These are phyloP conservation scores for Macrotus californicus DNA, from an alignment of 2,113 vertebrate species.

Conservation along the genomic window DNA sequence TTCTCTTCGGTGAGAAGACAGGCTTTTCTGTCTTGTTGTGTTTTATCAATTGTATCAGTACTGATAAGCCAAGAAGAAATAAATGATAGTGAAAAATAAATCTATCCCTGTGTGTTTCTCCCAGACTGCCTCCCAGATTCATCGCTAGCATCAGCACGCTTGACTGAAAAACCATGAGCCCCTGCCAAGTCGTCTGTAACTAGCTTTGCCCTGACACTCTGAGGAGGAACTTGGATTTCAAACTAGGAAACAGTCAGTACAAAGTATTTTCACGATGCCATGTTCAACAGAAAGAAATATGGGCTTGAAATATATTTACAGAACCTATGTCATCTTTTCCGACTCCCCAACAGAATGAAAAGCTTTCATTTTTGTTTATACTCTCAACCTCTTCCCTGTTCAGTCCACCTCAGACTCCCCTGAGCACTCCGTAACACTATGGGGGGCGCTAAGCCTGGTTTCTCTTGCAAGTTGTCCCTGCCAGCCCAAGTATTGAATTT, in stretches of 20 bases:
- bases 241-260: background rate
- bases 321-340: background rate
- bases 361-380: background rate
- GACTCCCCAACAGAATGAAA: background rate
- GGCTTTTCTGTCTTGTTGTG: constrained; percentile 1
- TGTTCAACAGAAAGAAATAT: background rate
- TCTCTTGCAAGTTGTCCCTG: background rate
- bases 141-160: constrained; percentile 37
- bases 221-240: background rate
- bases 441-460: background rate
- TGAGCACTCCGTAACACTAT: background rate
- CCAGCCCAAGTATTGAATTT: background rate
- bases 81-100: constrained; percentile 33
- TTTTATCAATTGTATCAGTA: constrained; percentile 43
- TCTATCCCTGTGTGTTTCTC: background rate
- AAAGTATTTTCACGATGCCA: background rate
- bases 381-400: background rate
- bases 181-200: constrained; percentile 13
- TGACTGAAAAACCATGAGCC: background rate
- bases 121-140: constrained; percentile 21
- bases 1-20: constrained; percentile 24
- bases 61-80: constrained; percentile 38
- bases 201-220: background rate
- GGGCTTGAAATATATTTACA: background rate
- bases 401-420: background rate